Evolutionary conservation across 2,113 vertebrate genomes (phyloP), one percentile per base, ranked within the genome.

Genomic region (Rynchops niger): DNA sequence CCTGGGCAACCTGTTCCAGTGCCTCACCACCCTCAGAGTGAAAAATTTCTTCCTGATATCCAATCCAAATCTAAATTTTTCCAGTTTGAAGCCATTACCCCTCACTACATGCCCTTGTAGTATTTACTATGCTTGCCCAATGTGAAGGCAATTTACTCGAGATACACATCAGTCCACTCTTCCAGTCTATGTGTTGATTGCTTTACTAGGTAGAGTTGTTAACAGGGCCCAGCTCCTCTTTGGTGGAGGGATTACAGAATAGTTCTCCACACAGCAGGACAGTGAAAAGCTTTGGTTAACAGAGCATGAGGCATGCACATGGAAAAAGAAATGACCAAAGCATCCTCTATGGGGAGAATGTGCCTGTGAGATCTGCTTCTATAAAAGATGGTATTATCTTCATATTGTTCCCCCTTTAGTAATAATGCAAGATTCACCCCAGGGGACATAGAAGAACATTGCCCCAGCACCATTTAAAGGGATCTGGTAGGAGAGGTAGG

Each of bases 401-500:
- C 42, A 8, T 11, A 22, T 34, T 52, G 52, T 25, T 77, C 47
- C 47, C 4, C 1, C 22, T 84, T 76, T 12, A n/a, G 30, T 36
- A 59, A 89, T 79, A 95, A 71, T 0, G 0, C 11, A 65, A 56
- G 56, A 29, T 40, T 71, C 53, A 79, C 42, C 40, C 47, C 52
- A 40, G 40, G 47, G 43, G 70, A 95, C 61, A 47, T 0, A 91
- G 55, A 77, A 69, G n/a, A 95, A 73, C 40, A 40, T 56, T 56
- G 66, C 15, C 61, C 65, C 59, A 79, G 52, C 36, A 43, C 8
- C 0, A 0, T 59, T 90, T 55, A 55, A 82, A 87, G 72, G 77
- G 65, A 84, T 84, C 71, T 78, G 42, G 69, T 74, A 87, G 73
- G 78, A 85, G 34, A 92, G 71, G 70, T 84, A 77, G 14, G 58